Evolutionary conservation across 2,888 invertebrate species (phyloP), one percentile per base, ranked within the genome.

Genomic region (Eretmocerus hayati): DNA sequence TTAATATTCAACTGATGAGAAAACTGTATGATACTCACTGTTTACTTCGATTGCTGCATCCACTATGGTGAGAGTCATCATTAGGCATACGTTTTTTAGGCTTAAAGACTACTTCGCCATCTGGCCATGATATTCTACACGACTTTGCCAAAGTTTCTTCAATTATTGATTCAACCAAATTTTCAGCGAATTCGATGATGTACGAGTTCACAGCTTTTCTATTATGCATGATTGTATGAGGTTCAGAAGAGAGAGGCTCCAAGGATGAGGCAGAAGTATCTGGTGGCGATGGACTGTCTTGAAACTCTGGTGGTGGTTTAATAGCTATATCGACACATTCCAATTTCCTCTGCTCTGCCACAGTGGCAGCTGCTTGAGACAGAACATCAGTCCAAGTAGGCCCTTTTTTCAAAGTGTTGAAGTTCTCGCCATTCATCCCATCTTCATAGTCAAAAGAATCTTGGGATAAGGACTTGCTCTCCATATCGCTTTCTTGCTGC

Each of bases 261-360:
- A 65, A 61, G 11, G 65, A 69, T n/a, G 65, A 63, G 16, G 67
- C 64, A 4, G 69, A 69, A n/a, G 54, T 51, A 43, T 71, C 69
- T 9, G 64, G 71, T n/a, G 64, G 70, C 42, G 66, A 73, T 21
- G 78, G 77, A 58, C 75, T 76, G 59, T 81, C 87, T 74, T 89
- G 90, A 73, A 90, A 90, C 67, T 90, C 87, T 15, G 83, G 84
- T 15, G 90, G 90, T 53, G 90, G 90, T 64, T 88, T 87, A 57
- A 90, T 88, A 15, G 85, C 80, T 44, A 72, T 72, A 40, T 70
- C 71, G n/a, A 66, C 67, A 19, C 64, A 62, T 48, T 77, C 62
- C 8, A 50, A 44, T 32, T 53, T 53, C 21, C 53, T 50, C 38
- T 53, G 53, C 61, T 76, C 76, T 35, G 56, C 56, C 23, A 67